Base-by-base conservation (phyloP, 2,797 vertebrate species). In the Taenioides sp. region DNA sequence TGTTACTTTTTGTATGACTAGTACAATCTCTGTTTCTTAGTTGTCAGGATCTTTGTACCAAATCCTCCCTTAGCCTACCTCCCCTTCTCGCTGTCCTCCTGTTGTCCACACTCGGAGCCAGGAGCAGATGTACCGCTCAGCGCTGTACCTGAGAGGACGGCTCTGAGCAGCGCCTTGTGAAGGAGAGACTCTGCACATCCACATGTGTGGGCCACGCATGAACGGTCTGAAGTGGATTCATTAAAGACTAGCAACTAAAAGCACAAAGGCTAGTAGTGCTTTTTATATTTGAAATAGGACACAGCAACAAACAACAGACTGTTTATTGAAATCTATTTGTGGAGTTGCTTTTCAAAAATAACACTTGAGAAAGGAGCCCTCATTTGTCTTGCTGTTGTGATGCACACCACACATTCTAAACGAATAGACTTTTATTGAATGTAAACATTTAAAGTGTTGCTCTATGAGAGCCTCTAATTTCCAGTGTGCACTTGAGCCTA, bases 1-100 rank as follows among this genome's bases (percentile, higher is more conserved):
- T 79, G 82, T 86, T 81, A 1, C 77, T 76, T 84, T 79, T 87
- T 87, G 76, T 86, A 80, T 69, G 74, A 87, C 76, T 80, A 81
- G 83, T 84, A 87, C 81, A 80, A 84, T 88, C 82, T 85, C 87
- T 7, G 77, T 84, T 88, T 87, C 74, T 81, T 86, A 87, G 84
- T 87, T 87, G 87, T 89, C 76, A 79, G 64, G 62, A 89, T 88
- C 79, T 84, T 80, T 91, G 75, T 89, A 82, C 91, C 88, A 84
- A 86, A 83, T 81, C 83, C 83, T 89, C 86, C 89, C 86, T 80
- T 70, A 80, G 82, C 83, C 83, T 81, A 79, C 91, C 90, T 91
- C 89, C 90, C 84, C 76, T 75, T 85, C 82, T 85, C 88, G 86
- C 76, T 82, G 85, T 79, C 77, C 77, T 81, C 85, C 77, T 78